Evolutionary conservation across 2,888 invertebrate species (phyloP).

Genomic region (Scaptomyza flava): DNA sequence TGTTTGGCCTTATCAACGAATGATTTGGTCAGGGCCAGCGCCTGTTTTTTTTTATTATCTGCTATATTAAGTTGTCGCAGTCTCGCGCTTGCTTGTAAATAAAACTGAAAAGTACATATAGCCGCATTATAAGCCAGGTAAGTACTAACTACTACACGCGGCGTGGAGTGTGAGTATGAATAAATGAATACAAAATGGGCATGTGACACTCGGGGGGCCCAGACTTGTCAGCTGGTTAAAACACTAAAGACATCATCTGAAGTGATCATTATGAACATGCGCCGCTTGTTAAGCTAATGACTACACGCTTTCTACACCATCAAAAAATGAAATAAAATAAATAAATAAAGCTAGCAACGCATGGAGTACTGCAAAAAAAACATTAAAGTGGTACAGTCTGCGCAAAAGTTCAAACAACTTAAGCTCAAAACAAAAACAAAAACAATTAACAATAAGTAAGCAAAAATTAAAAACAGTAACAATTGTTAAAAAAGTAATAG

Average conservation of each 20-base stretch:
- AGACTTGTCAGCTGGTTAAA: slow-evolving; percentile 54
- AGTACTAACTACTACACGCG: slow-evolving; percentile 24
- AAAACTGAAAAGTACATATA: slow-evolving; percentile 59
- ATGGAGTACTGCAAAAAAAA: slow-evolving; percentile 2
- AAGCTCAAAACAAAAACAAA: background rate
- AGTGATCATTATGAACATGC: slow-evolving; percentile 48
- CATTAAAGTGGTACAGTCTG: slow-evolving; percentile 51
- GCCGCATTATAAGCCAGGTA: slow-evolving; percentile 58
- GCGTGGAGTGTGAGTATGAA: slow-evolving; percentile 1
- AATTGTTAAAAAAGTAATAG: background rate
- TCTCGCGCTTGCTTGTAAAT: slow-evolving; percentile 63
- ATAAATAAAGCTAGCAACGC: background rate
- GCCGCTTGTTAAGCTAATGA: slow-evolving; percentile 64
- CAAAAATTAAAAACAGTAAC: background rate
- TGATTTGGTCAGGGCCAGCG: slow-evolving; percentile 50
- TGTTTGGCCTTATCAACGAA: slow-evolving; percentile 49
- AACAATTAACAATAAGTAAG: too few relatives aligned
- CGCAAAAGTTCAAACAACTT: slow-evolving; percentile 26
- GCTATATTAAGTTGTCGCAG: slow-evolving; percentile 46
- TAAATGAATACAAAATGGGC: slow-evolving; percentile 29
- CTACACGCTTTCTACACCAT: slow-evolving; percentile 68
- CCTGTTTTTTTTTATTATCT: slow-evolving; percentile 45
- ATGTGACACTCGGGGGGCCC: slow-evolving; percentile 55
- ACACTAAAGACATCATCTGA: slow-evolving; percentile 33
- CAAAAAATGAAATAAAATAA: background rate